Conservation (phyloP, 1,140 invertebrate genomes). For the Plutomurus gul region DNA sequence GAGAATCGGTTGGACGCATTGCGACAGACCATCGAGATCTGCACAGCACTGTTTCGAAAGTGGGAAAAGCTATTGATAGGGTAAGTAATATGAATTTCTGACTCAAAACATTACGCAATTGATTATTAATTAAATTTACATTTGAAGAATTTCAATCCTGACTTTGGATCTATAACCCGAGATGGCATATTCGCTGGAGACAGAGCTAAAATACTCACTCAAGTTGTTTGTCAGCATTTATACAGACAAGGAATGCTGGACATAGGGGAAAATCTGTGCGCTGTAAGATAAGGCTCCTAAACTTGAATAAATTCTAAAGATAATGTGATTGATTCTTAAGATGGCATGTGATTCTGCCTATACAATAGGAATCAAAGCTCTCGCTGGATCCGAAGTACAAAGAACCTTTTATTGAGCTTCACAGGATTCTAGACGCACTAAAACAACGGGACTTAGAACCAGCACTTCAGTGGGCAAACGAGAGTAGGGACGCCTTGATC, state of each 20-base stretch:
- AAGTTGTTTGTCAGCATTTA: conserved; percentile 96
- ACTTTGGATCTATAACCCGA: conserved; percentile 85
- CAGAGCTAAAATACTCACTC: conserved; percentile 81
- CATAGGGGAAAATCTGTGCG: conserved; percentile 80
- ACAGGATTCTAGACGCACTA: conserved; percentile 79
- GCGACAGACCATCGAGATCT: conserved; percentile 77
- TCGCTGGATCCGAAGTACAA: conserved; percentile 71
- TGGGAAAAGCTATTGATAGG: conserved; percentile 93
- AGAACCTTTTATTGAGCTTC: conserved; percentile 82
- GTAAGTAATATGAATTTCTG: conserved; percentile 56
- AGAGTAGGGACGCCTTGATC: conserved; percentile 67
- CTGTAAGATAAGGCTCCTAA: conserved; percentile 57
- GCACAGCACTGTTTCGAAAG: conserved; percentile 91
- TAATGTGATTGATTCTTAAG: background rate
- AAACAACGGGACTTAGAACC: conserved; percentile 77
- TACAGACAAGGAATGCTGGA: conserved; percentile 89
- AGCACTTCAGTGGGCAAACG: conserved; percentile 77
- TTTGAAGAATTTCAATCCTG: conserved; percentile 81
- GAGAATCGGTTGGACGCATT: conserved; percentile 74
- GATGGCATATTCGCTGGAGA: conserved; percentile 83
- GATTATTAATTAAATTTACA: conserved; percentile 30
- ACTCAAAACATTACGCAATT: background rate
- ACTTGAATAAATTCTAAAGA: background rate
- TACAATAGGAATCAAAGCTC: conserved; percentile 71
- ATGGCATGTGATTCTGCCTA: background rate